Conservation (phyloP, 2,888 invertebrate species). For the Adelphocoris suturalis region DNA sequence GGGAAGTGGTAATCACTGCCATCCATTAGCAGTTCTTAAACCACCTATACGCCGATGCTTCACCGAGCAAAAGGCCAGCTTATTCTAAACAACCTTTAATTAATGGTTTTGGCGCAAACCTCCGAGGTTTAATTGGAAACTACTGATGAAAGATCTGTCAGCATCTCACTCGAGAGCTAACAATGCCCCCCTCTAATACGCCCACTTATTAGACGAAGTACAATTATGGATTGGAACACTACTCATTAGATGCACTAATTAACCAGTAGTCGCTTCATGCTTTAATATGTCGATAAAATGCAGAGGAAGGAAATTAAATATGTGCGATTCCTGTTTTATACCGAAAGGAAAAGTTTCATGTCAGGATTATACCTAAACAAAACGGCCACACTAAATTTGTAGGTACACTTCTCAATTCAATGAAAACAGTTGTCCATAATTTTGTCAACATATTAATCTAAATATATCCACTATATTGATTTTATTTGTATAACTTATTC, state of each 20-base stretch:
- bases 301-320: too few species aligned
- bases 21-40: background rate
- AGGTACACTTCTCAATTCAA: too few species aligned
- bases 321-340: too few species aligned
- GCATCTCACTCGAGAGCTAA: background rate
- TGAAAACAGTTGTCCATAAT: too few species aligned
- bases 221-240: background rate
- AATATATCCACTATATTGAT: too few species aligned
- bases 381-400: too few species aligned
- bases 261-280: background rate
- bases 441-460: too few species aligned
- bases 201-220: background rate
- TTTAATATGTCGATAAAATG: too few species aligned
- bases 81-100: background rate
- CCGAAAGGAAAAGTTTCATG: too few species aligned
- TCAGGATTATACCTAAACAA: too few species aligned
- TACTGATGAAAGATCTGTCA: constrained; percentile 1
- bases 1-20: background rate
- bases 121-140: constrained; percentile 5
- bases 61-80: background rate
- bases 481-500: too few species aligned
- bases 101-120: constrained; percentile 3
- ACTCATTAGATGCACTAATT: constrained; percentile 14
- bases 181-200: background rate
- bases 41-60: background rate